These are phyloP conservation scores for Sminthurides bifidus DNA, from an alignment of 1,140 invertebrate species.

Conservation along the genomic window DNA sequence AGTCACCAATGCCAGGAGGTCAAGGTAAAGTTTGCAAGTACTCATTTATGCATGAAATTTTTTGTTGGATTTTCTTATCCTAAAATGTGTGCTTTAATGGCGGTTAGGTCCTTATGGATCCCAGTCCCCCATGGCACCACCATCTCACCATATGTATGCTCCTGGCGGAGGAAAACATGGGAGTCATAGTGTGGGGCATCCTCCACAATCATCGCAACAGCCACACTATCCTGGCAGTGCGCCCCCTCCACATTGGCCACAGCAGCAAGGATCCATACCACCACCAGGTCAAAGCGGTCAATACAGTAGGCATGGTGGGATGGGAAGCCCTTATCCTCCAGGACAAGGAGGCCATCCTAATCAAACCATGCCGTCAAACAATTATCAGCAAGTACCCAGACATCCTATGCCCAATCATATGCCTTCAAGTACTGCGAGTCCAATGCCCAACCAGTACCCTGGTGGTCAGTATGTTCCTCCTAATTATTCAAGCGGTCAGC, in stretches of 20 bases:
- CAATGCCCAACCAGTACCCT: not conserved
- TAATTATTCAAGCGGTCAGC: conserved; percentile 23
- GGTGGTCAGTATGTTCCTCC: conserved; percentile 17
- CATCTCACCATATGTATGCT: conserved; percentile 46
- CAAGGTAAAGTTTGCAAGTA: conserved; percentile 7
- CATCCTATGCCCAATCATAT: conserved; percentile 22
- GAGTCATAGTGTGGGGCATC: conserved; percentile 2
- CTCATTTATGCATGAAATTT: conserved; percentile 6
- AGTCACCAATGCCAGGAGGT: conserved; percentile 57
- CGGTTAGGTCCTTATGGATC: not conserved
- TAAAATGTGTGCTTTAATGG: too few species aligned
- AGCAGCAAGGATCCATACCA: conserved; percentile 12
- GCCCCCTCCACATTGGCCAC: conserved; percentile 17
- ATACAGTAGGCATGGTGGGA: conserved; percentile 10
- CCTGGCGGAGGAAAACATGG: conserved; percentile 36
- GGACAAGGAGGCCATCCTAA: conserved; percentile 10
- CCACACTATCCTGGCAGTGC: conserved; percentile 18
- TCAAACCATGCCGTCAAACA: conserved; percentile 22
- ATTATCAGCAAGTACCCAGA: conserved; percentile 13
- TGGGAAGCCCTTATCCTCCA: conserved; percentile 23
- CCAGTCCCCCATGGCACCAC: conserved; percentile 50
- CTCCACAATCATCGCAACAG: too few species aligned
- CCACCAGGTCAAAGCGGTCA: not conserved
- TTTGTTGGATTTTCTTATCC: too few species aligned
- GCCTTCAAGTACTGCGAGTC: conserved; percentile 12